Percentiles rank a stretch among this genome's conserved stretches.
phyloP scores from a whole-genome alignment of 1,140 invertebrate genomes.

The Delia radicum region DNA sequence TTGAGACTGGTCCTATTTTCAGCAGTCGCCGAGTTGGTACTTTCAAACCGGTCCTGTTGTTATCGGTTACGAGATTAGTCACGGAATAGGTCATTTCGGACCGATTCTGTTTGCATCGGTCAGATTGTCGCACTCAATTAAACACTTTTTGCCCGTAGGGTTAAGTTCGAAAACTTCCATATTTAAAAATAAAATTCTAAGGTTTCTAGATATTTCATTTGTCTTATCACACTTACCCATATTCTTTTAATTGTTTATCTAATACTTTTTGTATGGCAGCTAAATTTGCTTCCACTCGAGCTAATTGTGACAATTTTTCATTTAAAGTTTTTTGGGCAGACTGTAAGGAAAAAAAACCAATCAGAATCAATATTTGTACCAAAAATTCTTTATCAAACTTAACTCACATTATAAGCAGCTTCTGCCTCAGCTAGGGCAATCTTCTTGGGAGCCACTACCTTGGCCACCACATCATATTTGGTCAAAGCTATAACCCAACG shows the following conservation, averaged over 20 bases:
- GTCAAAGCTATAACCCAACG: conserved; percentile 91
- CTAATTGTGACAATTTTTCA: conserved; percentile 75
- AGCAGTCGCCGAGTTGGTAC: too few relatives aligned
- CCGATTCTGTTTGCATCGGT: too few relatives aligned
- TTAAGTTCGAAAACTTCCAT: neutral
- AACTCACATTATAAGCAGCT: conserved; percentile 62
- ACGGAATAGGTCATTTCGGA: too few relatives aligned
- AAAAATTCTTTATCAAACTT: neutral
- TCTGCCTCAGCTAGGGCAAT: conserved; percentile 77
- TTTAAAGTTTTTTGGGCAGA: conserved; percentile 69
- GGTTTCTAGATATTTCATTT: neutral
- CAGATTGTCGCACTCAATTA: too few relatives aligned
- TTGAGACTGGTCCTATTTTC: too few relatives aligned
- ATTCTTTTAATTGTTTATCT: conserved; percentile 60
- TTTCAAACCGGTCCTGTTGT: too few relatives aligned
- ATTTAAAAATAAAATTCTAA: neutral
- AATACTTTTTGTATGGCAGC: conserved; percentile 70
- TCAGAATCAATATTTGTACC: neutral
- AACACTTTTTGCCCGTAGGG: too few relatives aligned
- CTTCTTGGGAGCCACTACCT: conserved; percentile 84
- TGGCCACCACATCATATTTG: conserved; percentile 90
- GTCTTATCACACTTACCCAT: conserved; percentile 47
- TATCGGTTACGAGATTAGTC: too few relatives aligned
- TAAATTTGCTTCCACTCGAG: conserved; percentile 67
- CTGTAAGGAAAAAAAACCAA: conserved; percentile 22